Evolutionary conservation across 2,797 vertebrate species (phyloP), one percentile per base, ranked within the genome.

Genomic region (Stomatorhinus walkeri): DNA sequence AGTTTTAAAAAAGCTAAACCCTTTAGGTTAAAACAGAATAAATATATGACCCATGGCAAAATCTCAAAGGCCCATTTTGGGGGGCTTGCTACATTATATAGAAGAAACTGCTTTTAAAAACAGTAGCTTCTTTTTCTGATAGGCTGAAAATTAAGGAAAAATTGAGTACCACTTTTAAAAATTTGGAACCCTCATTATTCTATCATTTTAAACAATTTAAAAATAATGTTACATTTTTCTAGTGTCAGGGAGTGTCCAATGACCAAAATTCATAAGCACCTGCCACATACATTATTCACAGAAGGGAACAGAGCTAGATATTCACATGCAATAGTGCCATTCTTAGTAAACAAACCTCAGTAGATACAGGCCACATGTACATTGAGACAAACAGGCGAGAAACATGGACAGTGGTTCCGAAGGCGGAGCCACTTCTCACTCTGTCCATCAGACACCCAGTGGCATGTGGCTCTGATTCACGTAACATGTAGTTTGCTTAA

Each of bases 31-130:
- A 87, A 87, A 61, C 40, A 49, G 86, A 90, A 79, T 89, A 89
- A 91, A 91, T 90, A 91, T 90, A 91, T 90, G 84, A 85, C 14
- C 76, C 54, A 40, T 56, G 10, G 22, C 12, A 48, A 48, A 84
- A 1, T 22, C 52, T 51, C 54, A 14, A 36, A 46, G 52, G 79
- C 76, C 48, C 87, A 88, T 89, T 83, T 72, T 85, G 87, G 59
- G 81, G 36, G 51, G n/a, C 52, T 61, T 36, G 28, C 61, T 68
- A 51, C 68, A 85, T 52, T 89, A 14, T 87, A 87, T 48, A 19
- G 7, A 64, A 85, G 88, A 48, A 86, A 89, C 87, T 86, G 87
- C 59, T 54, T 51, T 85, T 89, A 88, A 72, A 76, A 76, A 88
- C 72, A 22, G 61, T 79, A 61, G 81, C 43, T 84, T 84, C n/a